phyloP scores from a whole-genome alignment of 2,797 vertebrate genomes.

The Argentina silus region DNA sequence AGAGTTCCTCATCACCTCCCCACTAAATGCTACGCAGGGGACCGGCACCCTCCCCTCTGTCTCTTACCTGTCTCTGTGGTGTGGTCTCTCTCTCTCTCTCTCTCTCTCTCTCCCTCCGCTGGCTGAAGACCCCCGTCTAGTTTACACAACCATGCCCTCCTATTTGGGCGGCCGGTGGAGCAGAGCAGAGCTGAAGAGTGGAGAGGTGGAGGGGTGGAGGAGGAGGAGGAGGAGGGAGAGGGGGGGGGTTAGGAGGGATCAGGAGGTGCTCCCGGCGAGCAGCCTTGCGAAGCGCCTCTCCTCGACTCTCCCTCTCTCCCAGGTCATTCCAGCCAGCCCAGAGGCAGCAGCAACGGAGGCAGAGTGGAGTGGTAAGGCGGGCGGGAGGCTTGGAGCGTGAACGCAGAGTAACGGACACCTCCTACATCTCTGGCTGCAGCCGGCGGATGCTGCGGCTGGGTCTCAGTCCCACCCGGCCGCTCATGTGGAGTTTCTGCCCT shows the following conservation, averaged over 20 bases:
- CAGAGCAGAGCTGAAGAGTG: constrained; percentile 47
- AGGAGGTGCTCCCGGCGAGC: constrained; percentile 64
- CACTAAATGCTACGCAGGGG: constrained; percentile 16
- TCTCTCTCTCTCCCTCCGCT: constrained; percentile 52
- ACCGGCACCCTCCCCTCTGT: constrained; percentile 44
- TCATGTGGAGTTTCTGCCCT: constrained; percentile 27
- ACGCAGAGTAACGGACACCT: constrained; percentile 54
- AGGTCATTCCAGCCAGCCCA: constrained; percentile 70
- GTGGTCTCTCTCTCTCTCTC: constrained; percentile 57
- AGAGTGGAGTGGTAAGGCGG: constrained; percentile 5
- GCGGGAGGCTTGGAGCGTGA: constrained; percentile 41
- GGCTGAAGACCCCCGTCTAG: constrained; percentile 60
- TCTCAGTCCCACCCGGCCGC: constrained; percentile 25
- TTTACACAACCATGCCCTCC: constrained; percentile 72
- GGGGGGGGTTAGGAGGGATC: constrained; percentile 46
- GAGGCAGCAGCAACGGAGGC: constrained; percentile 65
- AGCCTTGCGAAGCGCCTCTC: constrained; percentile 65
- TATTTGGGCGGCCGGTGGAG: constrained; percentile 62
- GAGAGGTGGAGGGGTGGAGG: constrained; percentile 38
- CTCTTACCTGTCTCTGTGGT: constrained; percentile 66
- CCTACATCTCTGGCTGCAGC: constrained; percentile 70
- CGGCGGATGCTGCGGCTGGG: constrained; percentile 61
- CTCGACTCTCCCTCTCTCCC: constrained; percentile 63
- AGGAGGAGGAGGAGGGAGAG: constrained; percentile 39
- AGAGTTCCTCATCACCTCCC: neutral